Percentiles rank a stretch among this genome's conserved stretches.
These are phyloP conservation scores for Plutella xylostella DNA, from an alignment of 2,888 invertebrate genomes.

Conservation along the genomic window DNA sequence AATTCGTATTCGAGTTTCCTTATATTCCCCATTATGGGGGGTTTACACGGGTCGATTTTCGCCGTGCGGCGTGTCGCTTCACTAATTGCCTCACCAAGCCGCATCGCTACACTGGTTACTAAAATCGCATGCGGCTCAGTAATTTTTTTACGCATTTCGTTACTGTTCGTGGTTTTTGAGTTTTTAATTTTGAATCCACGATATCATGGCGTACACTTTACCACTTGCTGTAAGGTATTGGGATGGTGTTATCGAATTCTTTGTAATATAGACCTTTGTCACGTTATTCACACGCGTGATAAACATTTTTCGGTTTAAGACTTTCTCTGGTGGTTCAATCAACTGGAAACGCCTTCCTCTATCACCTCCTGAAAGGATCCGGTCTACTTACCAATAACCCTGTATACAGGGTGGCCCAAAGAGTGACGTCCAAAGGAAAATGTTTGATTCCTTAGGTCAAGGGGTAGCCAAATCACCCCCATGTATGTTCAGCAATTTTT, in stretches of 20 bases:
- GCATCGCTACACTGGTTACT: conserved; percentile 28
- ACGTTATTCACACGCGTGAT: conserved; percentile 11
- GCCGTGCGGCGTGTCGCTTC: background rate
- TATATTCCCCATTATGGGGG: no score
- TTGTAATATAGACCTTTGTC: conserved; percentile 10
- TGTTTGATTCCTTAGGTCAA: no score
- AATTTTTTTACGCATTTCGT: conserved; percentile 12
- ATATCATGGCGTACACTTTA: conserved; percentile 12
- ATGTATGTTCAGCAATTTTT: no score
- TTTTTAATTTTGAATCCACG: conserved; percentile 11
- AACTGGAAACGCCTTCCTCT: no score
- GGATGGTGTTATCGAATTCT: conserved; percentile 11
- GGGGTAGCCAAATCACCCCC: no score
- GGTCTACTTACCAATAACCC: no score
- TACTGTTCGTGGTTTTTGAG: background rate
- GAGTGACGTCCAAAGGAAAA: no score
- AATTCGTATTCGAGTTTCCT: no score
- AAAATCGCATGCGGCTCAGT: conserved; percentile 29
- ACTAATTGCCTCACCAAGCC: conserved; percentile 17
- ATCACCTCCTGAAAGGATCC: no score
- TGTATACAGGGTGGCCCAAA: no score
- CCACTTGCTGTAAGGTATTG: conserved; percentile 10
- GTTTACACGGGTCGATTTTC: conserved; percentile 1
- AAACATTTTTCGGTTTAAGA: conserved; percentile 12
- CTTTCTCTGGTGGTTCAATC: no score